These are phyloP conservation scores for Netelia inedita DNA, from an alignment of 2,888 invertebrate species.

Conservation along the genomic window DNA sequence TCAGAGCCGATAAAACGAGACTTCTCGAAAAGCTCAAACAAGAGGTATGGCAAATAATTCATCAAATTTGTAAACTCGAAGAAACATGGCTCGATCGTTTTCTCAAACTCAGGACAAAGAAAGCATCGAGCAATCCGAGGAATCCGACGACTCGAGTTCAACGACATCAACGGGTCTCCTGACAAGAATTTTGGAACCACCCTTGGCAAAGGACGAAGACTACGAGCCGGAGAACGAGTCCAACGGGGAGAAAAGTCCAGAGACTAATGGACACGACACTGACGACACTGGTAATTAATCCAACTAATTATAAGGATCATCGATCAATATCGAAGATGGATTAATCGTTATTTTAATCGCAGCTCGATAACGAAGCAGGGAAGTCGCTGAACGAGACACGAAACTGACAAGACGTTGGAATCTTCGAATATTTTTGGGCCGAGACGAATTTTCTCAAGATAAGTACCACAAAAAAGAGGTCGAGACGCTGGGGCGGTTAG, in stretches of 20 bases:
- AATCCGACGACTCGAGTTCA: constrained; percentile 71
- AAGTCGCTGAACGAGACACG: neutral
- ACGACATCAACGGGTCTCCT: constrained; percentile 73
- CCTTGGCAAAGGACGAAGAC: constrained; percentile 75
- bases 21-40: constrained; percentile 90
- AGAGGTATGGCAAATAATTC: constrained; percentile 86
- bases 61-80: too few species aligned
- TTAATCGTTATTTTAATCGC: constrained; percentile 9
- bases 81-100: neutral
- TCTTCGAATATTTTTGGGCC: constrained; percentile 26
- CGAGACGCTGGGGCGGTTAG: constrained; percentile 20
- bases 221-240: constrained; percentile 66
- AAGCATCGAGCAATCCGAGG: constrained; percentile 77
- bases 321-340: neutral
- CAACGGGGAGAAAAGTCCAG: constrained; percentile 65
- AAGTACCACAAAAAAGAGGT: constrained; percentile 42
- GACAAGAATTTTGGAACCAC: constrained; percentile 74
- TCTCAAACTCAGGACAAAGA: constrained; percentile 76
- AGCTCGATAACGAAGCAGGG: constrained; percentile 58
- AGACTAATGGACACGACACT: constrained; percentile 72
- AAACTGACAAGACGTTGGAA: constrained; percentile 3
- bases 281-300: constrained; percentile 72
- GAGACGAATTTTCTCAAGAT: constrained; percentile 41
- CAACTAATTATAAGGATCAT: constrained; percentile 11
- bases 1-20: constrained; percentile 90